phyloP scores from a whole-genome alignment of 1,140 invertebrate species.

The Hyphantria cunea region DNA sequence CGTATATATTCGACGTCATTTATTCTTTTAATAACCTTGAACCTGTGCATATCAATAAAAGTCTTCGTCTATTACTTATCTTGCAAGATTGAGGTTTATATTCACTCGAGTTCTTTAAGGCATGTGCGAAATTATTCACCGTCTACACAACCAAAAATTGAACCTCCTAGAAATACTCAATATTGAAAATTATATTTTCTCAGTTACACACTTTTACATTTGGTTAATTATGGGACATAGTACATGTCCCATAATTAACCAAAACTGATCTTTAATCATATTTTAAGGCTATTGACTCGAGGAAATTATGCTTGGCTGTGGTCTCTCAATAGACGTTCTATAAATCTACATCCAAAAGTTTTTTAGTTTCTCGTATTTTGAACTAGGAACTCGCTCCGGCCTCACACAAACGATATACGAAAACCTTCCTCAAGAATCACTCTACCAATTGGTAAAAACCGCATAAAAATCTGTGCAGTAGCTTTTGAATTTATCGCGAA shows the following conservation, averaged over 20 bases:
- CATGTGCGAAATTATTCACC: not conserved
- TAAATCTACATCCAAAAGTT: not conserved
- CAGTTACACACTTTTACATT: no score
- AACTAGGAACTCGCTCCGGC: no score
- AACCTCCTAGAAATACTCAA: not conserved
- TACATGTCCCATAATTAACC: constrained; percentile 19
- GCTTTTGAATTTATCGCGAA: no score
- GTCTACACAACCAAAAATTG: constrained; percentile 6
- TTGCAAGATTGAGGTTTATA: not conserved
- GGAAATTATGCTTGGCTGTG: not conserved
- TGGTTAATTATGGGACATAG: no score
- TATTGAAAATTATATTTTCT: constrained; percentile 18
- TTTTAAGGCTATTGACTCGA: constrained; percentile 1
- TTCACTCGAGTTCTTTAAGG: not conserved
- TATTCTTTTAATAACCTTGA: constrained; percentile 15
- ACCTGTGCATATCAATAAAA: not conserved
- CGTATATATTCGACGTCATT: constrained; percentile 20
- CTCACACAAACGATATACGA: no score
- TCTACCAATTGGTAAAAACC: no score
- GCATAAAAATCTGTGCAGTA: no score
- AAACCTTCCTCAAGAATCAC: no score
- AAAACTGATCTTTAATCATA: constrained; percentile 16
- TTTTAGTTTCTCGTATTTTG: not conserved
- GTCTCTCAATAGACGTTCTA: not conserved
- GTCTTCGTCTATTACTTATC: not conserved